Evolutionary conservation across 2,888 invertebrate genomes (phyloP), one percentile per base, ranked within the genome.

Genomic region (Lepidonotus clava): DNA sequence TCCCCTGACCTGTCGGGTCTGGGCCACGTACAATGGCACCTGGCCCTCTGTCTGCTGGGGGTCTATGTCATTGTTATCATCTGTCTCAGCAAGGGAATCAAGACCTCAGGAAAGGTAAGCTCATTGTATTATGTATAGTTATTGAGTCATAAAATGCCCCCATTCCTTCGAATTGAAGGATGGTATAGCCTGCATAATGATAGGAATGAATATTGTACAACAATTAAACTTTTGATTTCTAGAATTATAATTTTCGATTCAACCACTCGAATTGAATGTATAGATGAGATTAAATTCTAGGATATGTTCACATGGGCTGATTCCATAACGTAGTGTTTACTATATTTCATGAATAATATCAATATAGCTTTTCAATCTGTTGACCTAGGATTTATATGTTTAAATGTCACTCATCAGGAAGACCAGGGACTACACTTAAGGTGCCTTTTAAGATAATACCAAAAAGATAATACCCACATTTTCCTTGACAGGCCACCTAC

Each of bases 41-140:
- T 97, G 95, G 97, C 97, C 2, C 94, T 96, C 2, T 97, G 97
- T 92, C 95, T 97, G 18, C 95, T 97, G 0, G 95, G 96, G 85
- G 97, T 97, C 86, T 97, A 97, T 97, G 66, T 92, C 0, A 87
- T 94, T 1, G 93, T 94, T 2, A 91, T 91, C 51, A 77, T 93
- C 61, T 94, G 93, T 90, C 91, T 94, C 2, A 91, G 91, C 51
- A 88, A 85, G 38, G 94, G 94, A 36, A 93, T 94, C 86, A 94
- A 94, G 89, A 92, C 93, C 6, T 93, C 93, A 76, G 94, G 94
- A 85, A 94, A 94, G 91, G 93, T 93, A 89, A 87, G 89, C 86
- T 14, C 21, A 46, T 46, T 46, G 18, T 46, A 46, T 46, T 6
- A 18, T 46, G 6, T 46, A 18, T 46, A 46, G 21, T 51, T 51